These are phyloP conservation scores for Sitobion miscanthi DNA, from an alignment of 1,140 invertebrate species.

Conservation along the genomic window DNA sequence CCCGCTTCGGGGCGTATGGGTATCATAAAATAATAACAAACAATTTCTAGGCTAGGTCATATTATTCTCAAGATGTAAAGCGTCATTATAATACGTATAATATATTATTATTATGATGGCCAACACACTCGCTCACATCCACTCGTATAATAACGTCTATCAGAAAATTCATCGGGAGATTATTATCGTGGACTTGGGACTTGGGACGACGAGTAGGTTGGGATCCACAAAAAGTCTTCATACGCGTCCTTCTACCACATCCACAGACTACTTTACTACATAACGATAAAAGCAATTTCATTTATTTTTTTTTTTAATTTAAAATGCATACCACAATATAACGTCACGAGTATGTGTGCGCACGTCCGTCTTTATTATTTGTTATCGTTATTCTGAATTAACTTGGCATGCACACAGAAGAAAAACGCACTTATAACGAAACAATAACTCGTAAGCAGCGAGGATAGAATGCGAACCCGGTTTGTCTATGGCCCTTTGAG, in stretches of 20 bases:
- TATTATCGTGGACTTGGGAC: neutral
- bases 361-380: neutral
- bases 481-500: neutral
- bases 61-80: neutral
- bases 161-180: neutral
- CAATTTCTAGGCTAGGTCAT: neutral
- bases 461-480: neutral
- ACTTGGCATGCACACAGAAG: neutral
- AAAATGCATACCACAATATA: neutral
- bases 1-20: accelerated
- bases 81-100: neutral
- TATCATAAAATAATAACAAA: neutral
- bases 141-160: neutral
- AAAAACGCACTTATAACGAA: neutral
- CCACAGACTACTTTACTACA: neutral
- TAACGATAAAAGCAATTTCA: neutral
- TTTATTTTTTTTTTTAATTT: constrained; percentile 27
- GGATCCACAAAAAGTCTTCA: neutral
- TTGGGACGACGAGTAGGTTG: neutral
- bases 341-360: neutral
- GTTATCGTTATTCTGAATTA: neutral
- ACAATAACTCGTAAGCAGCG: neutral
- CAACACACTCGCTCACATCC: neutral
- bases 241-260: neutral
- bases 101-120: neutral